Base-by-base conservation (phyloP, 2,888 invertebrate genomes). In the Chrysolina haemoptera region DNA sequence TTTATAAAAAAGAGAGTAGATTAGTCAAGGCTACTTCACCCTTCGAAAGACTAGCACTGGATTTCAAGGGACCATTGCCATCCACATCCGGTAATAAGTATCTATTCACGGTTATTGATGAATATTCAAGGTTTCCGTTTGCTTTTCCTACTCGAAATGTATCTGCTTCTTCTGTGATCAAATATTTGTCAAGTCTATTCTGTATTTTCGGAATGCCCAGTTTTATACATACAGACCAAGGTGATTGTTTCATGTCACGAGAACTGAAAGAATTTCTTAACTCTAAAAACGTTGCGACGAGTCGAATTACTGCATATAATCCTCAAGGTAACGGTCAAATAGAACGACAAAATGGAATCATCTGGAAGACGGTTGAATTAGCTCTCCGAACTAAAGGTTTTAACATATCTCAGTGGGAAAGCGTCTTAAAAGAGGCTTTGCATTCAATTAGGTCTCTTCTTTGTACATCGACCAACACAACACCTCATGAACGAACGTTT, bases 151-250 rank as follows among this genome's bases (percentile, higher is more conserved):
- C 76, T 70, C 18, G 62, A 16, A 77, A 79, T 62, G 40, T 76
- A 46, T 72, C 76, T 14, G 22, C 76, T 16, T n/a, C 62, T 4
- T 75, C 76, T 62, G 77, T 78, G 10, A 78, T 79, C 20, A 62
- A 66, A 46, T 67, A 71, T 62, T 50, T 78, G n/a, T 50, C 64
- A 48, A 27, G 1, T 63, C n/a, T 66, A 77, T 64, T 64, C 43
- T 64, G 43, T 5, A 3, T 41, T 5, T 80, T 80, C 68, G 79
- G 78, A 11, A 69, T 74, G 12, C 78, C 78, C 12, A 62, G 72
- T 16, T 79, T 59, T 50, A 74, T 81, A 35, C 79, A 80, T 71
- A 76, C 74, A 10, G 78, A 81, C 59, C 67, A 75, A 73, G 78
- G 16, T 12, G 50, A 50, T 6, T 40, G 20, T 9, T 66, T 66